phyloP scores from a whole-genome alignment of 2,888 invertebrate genomes.

The Invenusta paracnida region DNA sequence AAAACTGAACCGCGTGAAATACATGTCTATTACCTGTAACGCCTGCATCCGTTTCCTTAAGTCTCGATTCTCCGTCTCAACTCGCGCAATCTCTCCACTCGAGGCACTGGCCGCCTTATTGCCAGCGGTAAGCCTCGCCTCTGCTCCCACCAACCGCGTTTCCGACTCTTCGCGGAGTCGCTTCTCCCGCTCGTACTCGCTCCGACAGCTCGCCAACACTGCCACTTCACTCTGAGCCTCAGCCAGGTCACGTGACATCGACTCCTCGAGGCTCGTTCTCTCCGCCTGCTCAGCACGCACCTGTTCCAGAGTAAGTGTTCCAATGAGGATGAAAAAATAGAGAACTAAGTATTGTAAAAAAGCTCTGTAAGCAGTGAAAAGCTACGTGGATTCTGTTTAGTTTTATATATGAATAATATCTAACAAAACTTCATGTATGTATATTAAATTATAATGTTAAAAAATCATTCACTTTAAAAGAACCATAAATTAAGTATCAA shows the following conservation, averaged over 20 bases:
- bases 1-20: no score
- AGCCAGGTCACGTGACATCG: slow-evolving; percentile 50
- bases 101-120: background rate
- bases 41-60: slow-evolving; percentile 6
- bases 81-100: background rate
- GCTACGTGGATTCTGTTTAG: no score
- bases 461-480: no score
- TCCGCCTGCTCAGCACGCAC: slow-evolving; percentile 65
- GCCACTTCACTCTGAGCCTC: slow-evolving; percentile 43
- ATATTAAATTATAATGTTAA: no score
- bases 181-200: slow-evolving; percentile 57
- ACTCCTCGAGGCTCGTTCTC: slow-evolving; percentile 63
- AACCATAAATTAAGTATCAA: no score
- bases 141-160: slow-evolving; percentile 50
- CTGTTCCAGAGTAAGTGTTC: no score
- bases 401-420: no score
- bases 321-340: no score
- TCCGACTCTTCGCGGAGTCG: slow-evolving; percentile 51
- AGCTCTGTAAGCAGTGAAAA: no score
- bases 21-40: no score
- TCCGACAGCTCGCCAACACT: slow-evolving; percentile 55
- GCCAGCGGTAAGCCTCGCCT: slow-evolving; percentile 45
- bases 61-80: slow-evolving; percentile 31
- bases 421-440: no score
- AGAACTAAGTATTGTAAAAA: no score